These are phyloP conservation scores for Rhinopomastus cyanomelas DNA, from an alignment of 2,113 vertebrate species.

Conservation along the genomic window DNA sequence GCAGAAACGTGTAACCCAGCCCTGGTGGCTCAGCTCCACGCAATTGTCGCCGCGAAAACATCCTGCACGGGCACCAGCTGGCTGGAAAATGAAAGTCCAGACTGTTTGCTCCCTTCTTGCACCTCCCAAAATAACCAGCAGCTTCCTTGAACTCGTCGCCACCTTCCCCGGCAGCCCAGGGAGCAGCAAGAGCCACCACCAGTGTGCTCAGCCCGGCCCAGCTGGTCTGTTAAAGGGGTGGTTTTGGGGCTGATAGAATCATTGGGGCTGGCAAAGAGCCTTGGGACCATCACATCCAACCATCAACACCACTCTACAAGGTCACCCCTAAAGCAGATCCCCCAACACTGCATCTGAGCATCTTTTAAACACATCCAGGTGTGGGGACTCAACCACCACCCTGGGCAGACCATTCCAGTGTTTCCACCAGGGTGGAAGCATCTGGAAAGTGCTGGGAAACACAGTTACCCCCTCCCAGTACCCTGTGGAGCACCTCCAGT, in stretches of 20 bases:
- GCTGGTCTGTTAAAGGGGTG: background rate
- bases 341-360: no score
- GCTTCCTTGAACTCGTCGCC: background rate
- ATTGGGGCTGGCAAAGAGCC: no score
- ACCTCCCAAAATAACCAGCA: constrained; percentile 13
- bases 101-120: background rate
- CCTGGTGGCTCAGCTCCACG: background rate
- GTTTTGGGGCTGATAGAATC: background rate
- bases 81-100: constrained; percentile 21
- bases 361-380: no score
- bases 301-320: no score
- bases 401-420: no score
- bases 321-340: no score
- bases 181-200: background rate
- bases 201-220: fast-evolving
- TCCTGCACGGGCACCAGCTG: constrained; percentile 58
- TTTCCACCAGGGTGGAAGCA: fast-evolving
- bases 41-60: background rate
- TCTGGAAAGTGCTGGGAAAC: background rate
- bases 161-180: background rate
- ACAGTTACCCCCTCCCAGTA: fast-evolving
- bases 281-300: no score
- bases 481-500: background rate
- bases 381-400: no score
- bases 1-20: background rate